Evolutionary conservation across 2,113 vertebrate species (phyloP), one percentile per base, ranked within the genome.

Genomic region (Pelobates fuscus): DNA sequence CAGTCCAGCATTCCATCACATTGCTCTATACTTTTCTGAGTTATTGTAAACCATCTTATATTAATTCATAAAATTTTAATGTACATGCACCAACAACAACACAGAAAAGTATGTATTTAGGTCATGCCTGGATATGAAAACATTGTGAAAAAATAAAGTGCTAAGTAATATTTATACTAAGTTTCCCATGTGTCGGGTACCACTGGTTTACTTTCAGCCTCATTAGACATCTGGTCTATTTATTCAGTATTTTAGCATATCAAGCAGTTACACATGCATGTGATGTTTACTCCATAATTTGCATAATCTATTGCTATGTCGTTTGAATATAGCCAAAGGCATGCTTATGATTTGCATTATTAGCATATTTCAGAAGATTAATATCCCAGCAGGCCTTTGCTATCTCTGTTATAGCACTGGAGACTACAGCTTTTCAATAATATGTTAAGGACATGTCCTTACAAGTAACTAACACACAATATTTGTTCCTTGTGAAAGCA

Each of bases 311-410:
- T 83, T 81, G 52, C 81, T 60, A 78, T 20, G 52, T 26, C 6
- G 44, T 71, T 59, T 83, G 49, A 82, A 10, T 60, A 59, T 64
- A 80, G 78, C 59, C 57, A 71, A 67, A 37, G 44, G 78, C 66
- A 27, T 70, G 23, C 70, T 78, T 79, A 80, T 78, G 78, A 81
- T 84, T 81, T 82, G 32, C 78, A 77, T 82, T 81, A 80, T 84
- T 84, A 84, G 77, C 71, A 70, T 79, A 78, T 80, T 81, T 78
- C 75, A 76, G 80, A 81, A 70, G 60, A 72, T 20, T 79, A 32
- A 81, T 81, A 82, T 78, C 41, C 65, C 71, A 67, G 65, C 67
- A 81, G 77, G 66, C 78, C 65, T 69, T 78, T 72, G 71, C 24
- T 79, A 84, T 46, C 60, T 71, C 79, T 72, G 27, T 44, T 0